Base-by-base conservation (phyloP, 2,888 invertebrate species). In the Hypena proboscidalis region DNA sequence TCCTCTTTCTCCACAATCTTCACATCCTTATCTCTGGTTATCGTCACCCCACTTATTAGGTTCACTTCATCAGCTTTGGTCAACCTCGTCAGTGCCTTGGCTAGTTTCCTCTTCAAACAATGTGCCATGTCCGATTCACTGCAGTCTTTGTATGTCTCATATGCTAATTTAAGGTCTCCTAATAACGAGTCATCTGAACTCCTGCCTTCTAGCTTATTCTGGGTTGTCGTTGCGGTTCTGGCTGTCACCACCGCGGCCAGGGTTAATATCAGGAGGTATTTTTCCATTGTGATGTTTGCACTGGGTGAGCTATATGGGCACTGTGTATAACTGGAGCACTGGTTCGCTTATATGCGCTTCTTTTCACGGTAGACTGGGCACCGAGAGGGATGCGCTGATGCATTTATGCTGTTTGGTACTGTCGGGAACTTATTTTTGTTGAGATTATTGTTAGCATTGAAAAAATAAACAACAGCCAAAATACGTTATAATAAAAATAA, bases 141-240 rank as follows among this genome's bases (percentile, higher is more conserved):
- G 87, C 97, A 97, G 68, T 96, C 96, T 80, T 95, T 95, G 84
- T 96, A 97, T 54, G 95, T 93, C 76, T 95, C 95, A 71, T 95
- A 96, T 56, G 95, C 93, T 68, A 94, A 92, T 63, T 94, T 93
- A 3, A 96, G 83, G 67, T 96, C 96, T 54, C 94, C 93, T 54
- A 95, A 84, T 55, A 92, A 79, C 62, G 72, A 79, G 52, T 90
- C 90, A 36, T 91, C 90, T 59, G 90, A 78, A 74, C 85, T 83
- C 51, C 87, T 77, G 7, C 74, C 84, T 61, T 90, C 83, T 63
- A 82, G 75, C 67, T 77, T 83, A 68, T 88, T 93, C 58, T 92
- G 90, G 55, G 81, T 80, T 13, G 89, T 83, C 54, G 80, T 77
- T 1, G 93, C 90, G 40, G 92, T 92, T 54, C 93, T 87, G 30